Evolutionary conservation across 2,797 vertebrate genomes (phyloP).

Genomic region (Pitangus sulphuratus): DNA sequence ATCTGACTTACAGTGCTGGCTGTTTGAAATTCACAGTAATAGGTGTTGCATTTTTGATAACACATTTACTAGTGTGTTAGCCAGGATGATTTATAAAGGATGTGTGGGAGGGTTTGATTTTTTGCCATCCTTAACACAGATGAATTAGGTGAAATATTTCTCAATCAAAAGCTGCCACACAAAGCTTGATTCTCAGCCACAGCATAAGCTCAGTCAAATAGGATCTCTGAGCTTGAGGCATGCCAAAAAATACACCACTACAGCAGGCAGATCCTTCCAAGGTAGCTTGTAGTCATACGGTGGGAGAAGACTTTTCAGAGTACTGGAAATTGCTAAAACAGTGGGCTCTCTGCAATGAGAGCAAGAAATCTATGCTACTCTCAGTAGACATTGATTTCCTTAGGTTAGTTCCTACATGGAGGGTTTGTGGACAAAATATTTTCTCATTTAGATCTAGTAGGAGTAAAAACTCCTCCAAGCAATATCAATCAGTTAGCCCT

Average conservation of each 20-base stretch:
- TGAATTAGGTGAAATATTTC: slow-evolving; percentile 64
- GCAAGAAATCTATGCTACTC: neutral
- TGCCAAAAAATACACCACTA: neutral
- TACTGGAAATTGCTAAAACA: neutral
- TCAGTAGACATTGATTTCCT: neutral
- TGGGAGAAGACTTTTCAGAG: neutral
- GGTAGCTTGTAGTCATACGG: neutral
- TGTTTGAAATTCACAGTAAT: slow-evolving; percentile 57
- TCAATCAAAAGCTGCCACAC: slow-evolving; percentile 25
- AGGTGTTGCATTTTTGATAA: slow-evolving; percentile 56
- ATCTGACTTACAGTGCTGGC: slow-evolving; percentile 20
- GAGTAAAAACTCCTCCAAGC: neutral
- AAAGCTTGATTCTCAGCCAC: slow-evolving; percentile 14
- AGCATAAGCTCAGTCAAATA: neutral
- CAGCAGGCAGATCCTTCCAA: neutral
- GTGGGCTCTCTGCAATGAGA: neutral
- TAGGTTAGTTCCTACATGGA: neutral
- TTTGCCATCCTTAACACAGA: slow-evolving; percentile 60
- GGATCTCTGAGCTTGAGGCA: neutral
- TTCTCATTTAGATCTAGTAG: neutral
- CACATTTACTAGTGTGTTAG: slow-evolving; percentile 46
- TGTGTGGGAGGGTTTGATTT: neutral
- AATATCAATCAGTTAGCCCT: neutral
- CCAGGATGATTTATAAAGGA: slow-evolving; percentile 51
- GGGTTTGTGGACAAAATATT: neutral